Percentiles rank a stretch among this genome's conserved stretches.
Evolutionary conservation across 2,888 invertebrate genomes (phyloP).

Genomic region (Sclerodermus sp.): DNA sequence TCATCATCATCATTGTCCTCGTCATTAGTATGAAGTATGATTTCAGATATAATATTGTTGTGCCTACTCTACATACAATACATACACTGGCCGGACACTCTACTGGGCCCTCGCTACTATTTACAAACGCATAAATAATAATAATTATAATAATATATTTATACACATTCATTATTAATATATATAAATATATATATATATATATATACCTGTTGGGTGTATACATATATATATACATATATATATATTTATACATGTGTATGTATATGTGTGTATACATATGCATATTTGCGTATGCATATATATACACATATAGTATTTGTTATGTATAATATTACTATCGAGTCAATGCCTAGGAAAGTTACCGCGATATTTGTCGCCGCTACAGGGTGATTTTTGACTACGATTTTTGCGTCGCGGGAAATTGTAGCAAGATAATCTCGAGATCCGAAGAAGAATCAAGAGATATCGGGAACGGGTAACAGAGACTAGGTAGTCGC

Average conservation of each 20-base stretch:
- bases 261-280: too few species aligned
- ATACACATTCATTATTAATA: slow-evolving; percentile 22
- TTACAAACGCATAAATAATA: slow-evolving; percentile 58
- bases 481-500: slow-evolving; percentile 2
- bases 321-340: slow-evolving; percentile 11
- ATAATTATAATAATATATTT: slow-evolving; percentile 35
- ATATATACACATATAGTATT: too few species aligned
- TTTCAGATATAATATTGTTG: slow-evolving; percentile 37
- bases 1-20: slow-evolving; percentile 34
- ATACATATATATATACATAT: slow-evolving; percentile 25
- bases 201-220: slow-evolving; percentile 43
- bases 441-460: not conserved
- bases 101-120: slow-evolving; percentile 52
- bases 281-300: too few species aligned
- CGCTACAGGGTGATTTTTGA: slow-evolving; percentile 23
- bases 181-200: slow-evolving; percentile 45
- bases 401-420: slow-evolving; percentile 19
- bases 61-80: slow-evolving; percentile 58
- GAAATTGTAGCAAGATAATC: not conserved
- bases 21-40: slow-evolving; percentile 46
- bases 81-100: slow-evolving; percentile 52
- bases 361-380: slow-evolving; percentile 24
- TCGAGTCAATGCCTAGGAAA: slow-evolving; percentile 30
- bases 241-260: not conserved
- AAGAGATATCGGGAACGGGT: slow-evolving; percentile 4